Conservation (phyloP, 2,888 invertebrate species). For the Volucella inflata region DNA sequence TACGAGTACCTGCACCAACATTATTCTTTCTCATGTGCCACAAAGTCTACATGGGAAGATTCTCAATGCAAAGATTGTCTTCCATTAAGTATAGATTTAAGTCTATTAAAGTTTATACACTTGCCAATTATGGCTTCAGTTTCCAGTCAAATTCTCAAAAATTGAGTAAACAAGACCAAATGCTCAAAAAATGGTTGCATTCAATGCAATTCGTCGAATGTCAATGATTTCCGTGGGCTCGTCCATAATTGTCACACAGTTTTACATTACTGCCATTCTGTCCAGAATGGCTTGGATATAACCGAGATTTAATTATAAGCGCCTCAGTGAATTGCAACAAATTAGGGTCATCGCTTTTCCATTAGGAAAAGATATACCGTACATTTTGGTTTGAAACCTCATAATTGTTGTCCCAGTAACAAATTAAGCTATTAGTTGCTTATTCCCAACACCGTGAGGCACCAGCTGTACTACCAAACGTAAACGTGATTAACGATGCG, state of each 20-base stretch:
- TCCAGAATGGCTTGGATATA: constrained; percentile 19
- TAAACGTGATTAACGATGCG: constrained; percentile 57
- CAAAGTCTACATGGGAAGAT: no score
- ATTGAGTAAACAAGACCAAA: no score
- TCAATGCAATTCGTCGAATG: no score
- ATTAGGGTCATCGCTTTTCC: constrained; percentile 26
- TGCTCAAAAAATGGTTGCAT: no score
- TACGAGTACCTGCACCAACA: no score
- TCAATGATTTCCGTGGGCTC: constrained; percentile 6
- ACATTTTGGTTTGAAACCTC: neutral
- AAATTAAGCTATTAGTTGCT: constrained; percentile 37
- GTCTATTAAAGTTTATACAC: no score
- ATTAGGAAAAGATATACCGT: constrained; percentile 11
- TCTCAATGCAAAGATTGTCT: no score
- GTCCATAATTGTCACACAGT: neutral
- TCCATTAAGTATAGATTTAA: no score
- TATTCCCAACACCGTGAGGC: constrained; percentile 1
- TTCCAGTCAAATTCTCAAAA: no score
- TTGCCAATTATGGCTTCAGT: no score
- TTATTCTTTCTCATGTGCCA: no score
- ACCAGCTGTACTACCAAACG: constrained; percentile 3
- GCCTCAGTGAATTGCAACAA: constrained; percentile 1
- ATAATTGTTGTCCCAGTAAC: constrained; percentile 21
- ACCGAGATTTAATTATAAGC: constrained; percentile 1
- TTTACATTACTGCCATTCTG: constrained; percentile 9